Percentiles rank a stretch among this genome's conserved stretches.
Evolutionary conservation across 2,113 vertebrate species (phyloP).

Genomic region (Mesoclemmys tuberculata): DNA sequence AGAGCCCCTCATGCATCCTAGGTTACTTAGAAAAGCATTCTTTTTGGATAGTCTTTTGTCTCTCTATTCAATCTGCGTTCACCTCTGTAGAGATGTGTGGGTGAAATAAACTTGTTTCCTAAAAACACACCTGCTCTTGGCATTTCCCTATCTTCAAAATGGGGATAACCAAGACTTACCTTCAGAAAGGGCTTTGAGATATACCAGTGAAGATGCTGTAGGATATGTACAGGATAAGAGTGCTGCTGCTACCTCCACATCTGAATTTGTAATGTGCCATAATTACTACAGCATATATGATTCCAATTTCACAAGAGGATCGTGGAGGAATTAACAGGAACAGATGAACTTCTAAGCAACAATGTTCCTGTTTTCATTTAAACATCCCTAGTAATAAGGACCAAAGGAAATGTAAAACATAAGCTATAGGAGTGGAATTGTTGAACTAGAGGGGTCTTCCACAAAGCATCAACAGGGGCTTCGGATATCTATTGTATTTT

Average conservation of each 20-base stretch:
- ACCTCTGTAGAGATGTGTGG: conserved; percentile 9
- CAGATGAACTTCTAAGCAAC: not conserved
- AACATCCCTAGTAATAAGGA: not conserved
- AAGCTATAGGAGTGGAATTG: not conserved
- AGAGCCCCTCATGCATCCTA: not conserved
- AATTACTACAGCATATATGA: not conserved
- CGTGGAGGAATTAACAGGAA: not conserved
- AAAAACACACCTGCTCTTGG: not conserved
- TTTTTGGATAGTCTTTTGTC: not conserved
- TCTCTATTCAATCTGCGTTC: not conserved
- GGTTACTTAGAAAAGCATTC: not conserved
- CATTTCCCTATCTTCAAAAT: not conserved
- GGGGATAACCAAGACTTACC: not conserved
- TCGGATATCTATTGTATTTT: not conserved
- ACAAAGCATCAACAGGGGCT: not conserved
- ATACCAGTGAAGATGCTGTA: not conserved
- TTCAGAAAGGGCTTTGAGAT: not conserved
- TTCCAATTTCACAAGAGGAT: not conserved
- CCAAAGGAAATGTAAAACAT: not conserved
- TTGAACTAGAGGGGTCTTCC: not conserved
- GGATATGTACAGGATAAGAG: rapidly evolving
- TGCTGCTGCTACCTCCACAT: not conserved
- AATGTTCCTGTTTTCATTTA: not conserved
- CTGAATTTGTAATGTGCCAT: rapidly evolving
- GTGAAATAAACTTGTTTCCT: not conserved